Evolutionary conservation across 37 sponge, comb jelly and placozoan genomes (phyloP).

Genomic region (Agelas oroides): DNA sequence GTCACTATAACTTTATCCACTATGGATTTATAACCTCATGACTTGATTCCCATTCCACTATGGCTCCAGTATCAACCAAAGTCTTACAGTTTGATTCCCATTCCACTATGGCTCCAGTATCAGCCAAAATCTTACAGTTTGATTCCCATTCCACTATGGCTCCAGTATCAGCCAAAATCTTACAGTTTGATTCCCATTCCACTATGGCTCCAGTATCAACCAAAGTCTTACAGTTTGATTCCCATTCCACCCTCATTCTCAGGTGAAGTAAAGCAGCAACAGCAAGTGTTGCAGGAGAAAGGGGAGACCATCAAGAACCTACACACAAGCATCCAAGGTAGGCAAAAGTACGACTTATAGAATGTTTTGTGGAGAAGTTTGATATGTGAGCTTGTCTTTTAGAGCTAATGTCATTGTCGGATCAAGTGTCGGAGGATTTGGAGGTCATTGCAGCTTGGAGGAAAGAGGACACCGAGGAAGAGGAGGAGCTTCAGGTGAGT

Average conservation of each 20-base stretch:
- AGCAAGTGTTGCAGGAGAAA: slow-evolving; percentile 50
- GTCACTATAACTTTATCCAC: too few species aligned
- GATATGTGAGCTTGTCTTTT: background rate
- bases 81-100: too few species aligned
- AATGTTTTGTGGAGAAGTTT: background rate
- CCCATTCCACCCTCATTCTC: background rate
- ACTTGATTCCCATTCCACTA: too few species aligned
- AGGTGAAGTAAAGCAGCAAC: slow-evolving; percentile 51
- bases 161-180: too few species aligned
- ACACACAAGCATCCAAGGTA: slow-evolving; percentile 52
- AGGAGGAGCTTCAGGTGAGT: slow-evolving; percentile 55
- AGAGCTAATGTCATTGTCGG: slow-evolving; percentile 57
- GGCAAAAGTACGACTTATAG: background rate
- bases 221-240: too few species aligned
- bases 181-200: background rate
- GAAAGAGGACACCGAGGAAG: slow-evolving; percentile 55
- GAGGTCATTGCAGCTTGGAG: background rate
- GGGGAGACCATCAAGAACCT: slow-evolving; percentile 17
- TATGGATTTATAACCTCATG: background rate
- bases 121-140: too few species aligned
- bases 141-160: too few species aligned
- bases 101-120: too few species aligned
- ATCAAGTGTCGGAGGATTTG: slow-evolving; percentile 30
- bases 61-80: too few species aligned
- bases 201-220: too few species aligned